Percentiles rank a stretch among this genome's conserved stretches.
These are phyloP conservation scores for Drosophila triauraria DNA, from an alignment of 1,140 invertebrate genomes.

Conservation along the genomic window DNA sequence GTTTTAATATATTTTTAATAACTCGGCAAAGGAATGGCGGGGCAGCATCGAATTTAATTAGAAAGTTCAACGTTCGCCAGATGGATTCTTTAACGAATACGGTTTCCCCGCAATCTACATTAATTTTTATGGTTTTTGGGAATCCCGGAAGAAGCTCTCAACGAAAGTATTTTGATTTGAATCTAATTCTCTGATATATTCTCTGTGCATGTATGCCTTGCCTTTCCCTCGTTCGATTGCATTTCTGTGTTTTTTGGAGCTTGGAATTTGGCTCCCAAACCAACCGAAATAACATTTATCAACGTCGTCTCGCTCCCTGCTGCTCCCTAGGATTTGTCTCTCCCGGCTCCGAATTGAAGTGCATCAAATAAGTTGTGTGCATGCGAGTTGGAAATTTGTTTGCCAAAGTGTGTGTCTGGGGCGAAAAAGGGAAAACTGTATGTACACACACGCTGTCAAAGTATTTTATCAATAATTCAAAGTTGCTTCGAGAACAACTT, in stretches of 20 bases:
- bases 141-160: background rate
- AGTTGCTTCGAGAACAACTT: conserved; percentile 47
- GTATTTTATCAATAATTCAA: conserved; percentile 74
- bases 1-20: conserved; percentile 66
- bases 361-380: conserved; percentile 62
- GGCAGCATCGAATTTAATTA: conserved; percentile 53
- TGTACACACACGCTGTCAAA: conserved; percentile 29
- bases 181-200: background rate
- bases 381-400: conserved; percentile 66
- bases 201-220: background rate
- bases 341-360: conserved; percentile 41
- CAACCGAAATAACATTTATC: conserved; percentile 58
- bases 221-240: conserved; percentile 7
- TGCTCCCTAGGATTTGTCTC: conserved; percentile 14
- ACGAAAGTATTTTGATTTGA: conserved; percentile 3
- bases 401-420: conserved; percentile 29
- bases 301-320: conserved; percentile 37
- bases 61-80: conserved; percentile 46
- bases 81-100: conserved; percentile 15
- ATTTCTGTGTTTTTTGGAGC: conserved; percentile 23
- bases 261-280: conserved; percentile 10
- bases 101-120: conserved; percentile 2
- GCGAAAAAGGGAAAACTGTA: conserved; percentile 14
- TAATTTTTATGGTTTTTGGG: background rate
- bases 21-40: conserved; percentile 1